phyloP scores from a whole-genome alignment of 2,797 vertebrate genomes.

The Arrhamphus sclerolepis region DNA sequence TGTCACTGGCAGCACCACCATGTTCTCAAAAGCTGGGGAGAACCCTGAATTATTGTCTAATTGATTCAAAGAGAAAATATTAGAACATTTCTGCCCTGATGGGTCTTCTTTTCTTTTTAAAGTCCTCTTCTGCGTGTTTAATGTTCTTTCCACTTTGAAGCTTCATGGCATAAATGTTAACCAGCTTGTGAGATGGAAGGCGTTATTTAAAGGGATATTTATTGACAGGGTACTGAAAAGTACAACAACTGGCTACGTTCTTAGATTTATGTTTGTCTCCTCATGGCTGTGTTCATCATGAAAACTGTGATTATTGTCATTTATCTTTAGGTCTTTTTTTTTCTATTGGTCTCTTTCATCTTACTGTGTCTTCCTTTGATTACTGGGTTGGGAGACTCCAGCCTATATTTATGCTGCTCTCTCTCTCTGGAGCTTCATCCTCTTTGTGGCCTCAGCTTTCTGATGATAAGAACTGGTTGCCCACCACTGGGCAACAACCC shows the following conservation, averaged over 20 bases:
- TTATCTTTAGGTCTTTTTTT: background rate
- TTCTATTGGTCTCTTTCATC: slow-evolving; percentile 1
- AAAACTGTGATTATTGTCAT: background rate
- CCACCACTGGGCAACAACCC: slow-evolving; percentile 22
- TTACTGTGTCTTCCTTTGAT: slow-evolving; percentile 23
- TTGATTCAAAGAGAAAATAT: too few species aligned
- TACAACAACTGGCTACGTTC: background rate
- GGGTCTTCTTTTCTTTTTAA: too few species aligned
- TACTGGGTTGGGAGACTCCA: slow-evolving; percentile 27
- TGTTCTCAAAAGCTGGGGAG: too few species aligned
- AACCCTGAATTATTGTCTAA: too few species aligned
- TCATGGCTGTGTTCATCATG: background rate
- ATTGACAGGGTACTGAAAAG: too few species aligned
- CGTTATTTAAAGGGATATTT: too few species aligned
- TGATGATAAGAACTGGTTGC: slow-evolving; percentile 26
- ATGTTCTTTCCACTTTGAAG: too few species aligned
- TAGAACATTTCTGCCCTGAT: too few species aligned
- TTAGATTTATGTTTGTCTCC: background rate
- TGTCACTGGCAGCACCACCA: too few species aligned
- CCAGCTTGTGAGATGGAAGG: too few species aligned
- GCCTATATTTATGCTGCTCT: slow-evolving; percentile 34
- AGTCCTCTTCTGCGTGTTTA: too few species aligned
- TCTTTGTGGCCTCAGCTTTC: slow-evolving; percentile 16
- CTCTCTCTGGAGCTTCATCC: slow-evolving; percentile 18
- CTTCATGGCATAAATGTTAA: too few species aligned